Percentiles rank a stretch among this genome's conserved stretches.
Evolutionary conservation across 2,113 vertebrate species (phyloP).

Genomic region (Speoplatyrhinus poulsoni): DNA sequence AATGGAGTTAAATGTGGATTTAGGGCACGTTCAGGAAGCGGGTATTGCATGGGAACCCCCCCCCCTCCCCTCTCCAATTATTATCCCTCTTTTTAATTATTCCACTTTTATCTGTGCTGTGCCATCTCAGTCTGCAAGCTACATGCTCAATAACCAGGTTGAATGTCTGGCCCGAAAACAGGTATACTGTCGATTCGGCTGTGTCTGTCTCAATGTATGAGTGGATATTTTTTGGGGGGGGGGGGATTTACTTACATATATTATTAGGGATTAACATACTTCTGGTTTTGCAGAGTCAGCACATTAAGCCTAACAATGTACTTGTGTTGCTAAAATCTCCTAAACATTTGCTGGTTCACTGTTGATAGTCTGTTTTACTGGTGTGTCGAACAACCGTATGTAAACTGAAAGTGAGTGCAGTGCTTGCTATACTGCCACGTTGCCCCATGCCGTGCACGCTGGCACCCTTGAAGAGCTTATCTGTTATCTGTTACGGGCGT

Average conservation of each 20-base stretch:
- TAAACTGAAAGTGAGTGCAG: background rate
- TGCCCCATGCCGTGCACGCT: too few species aligned
- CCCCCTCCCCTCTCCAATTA: background rate
- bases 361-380: background rate
- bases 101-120: constrained; percentile 28
- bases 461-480: too few species aligned
- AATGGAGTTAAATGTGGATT: constrained; percentile 59
- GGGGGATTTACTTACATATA: background rate
- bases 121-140: constrained; percentile 19
- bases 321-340: too few species aligned
- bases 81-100: constrained; percentile 32
- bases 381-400: background rate
- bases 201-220: constrained; percentile 1
- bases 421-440: background rate
- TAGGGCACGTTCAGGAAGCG: constrained; percentile 43
- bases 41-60: constrained; percentile 56
- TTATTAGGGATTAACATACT: background rate
- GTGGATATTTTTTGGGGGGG: background rate
- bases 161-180: constrained; percentile 20
- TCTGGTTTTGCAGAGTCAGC: background rate
- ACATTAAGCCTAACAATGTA: background rate
- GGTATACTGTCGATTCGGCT: constrained; percentile 5
- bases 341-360: too few species aligned
- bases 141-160: constrained; percentile 35
- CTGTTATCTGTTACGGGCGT: background rate